phyloP scores from a whole-genome alignment of 2,888 invertebrate species.

The Axea sp. region DNA sequence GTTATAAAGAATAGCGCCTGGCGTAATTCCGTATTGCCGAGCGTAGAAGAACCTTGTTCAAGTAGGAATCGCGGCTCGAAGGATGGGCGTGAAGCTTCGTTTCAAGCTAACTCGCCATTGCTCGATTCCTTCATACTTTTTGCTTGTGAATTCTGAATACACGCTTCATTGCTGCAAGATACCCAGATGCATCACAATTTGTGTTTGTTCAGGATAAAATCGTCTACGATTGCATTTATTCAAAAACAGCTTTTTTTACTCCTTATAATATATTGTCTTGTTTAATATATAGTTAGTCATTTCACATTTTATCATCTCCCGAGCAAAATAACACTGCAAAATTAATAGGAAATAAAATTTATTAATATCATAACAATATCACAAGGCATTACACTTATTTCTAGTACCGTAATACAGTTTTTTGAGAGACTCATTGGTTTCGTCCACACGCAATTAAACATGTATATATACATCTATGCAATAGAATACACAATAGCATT shows the following conservation, averaged over 20 bases:
- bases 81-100: constrained; percentile 60
- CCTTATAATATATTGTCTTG: too few species aligned
- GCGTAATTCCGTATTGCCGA: constrained; percentile 58
- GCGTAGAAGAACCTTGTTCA: constrained; percentile 37
- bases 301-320: too few species aligned
- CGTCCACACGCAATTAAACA: too few species aligned
- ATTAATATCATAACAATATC: too few species aligned
- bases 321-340: too few species aligned
- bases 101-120: constrained; percentile 60
- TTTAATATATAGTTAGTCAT: too few species aligned
- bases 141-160: constrained; percentile 40
- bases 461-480: too few species aligned
- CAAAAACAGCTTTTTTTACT: background rate
- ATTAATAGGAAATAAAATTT: too few species aligned
- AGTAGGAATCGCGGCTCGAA: constrained; percentile 59
- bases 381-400: too few species aligned
- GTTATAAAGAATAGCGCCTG: constrained; percentile 61
- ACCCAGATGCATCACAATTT: constrained; percentile 55
- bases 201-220: constrained; percentile 49
- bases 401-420: too few species aligned
- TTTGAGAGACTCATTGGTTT: too few species aligned
- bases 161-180: constrained; percentile 49
- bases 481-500: too few species aligned
- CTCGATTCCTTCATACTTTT: constrained; percentile 50
- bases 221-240: constrained; percentile 27